phyloP scores from a whole-genome alignment of 1,140 invertebrate genomes.

The Goniozus legneri region DNA sequence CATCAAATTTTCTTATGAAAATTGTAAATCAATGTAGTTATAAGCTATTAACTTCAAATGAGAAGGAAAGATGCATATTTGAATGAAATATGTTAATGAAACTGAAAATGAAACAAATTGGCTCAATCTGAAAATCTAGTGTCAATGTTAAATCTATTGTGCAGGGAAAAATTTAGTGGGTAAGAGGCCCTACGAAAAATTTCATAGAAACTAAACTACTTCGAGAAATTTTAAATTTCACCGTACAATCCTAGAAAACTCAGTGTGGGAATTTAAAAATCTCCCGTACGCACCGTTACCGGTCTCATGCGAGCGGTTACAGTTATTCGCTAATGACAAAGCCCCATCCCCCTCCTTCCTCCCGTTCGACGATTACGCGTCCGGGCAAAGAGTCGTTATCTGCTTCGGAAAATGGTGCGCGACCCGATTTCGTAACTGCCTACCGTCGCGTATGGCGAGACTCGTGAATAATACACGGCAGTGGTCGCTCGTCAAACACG shows the following conservation, averaged over 20 bases:
- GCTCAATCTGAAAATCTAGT: no score
- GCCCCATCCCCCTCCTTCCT: no score
- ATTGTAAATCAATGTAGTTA: background rate
- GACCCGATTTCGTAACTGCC: background rate
- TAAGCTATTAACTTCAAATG: background rate
- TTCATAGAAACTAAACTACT: no score
- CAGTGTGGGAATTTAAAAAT: no score
- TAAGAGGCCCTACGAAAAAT: no score
- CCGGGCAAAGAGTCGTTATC: background rate
- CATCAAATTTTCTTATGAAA: background rate
- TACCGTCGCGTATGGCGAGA: background rate
- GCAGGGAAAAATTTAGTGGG: no score
- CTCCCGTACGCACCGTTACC: no score
- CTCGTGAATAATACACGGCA: background rate
- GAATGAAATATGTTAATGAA: background rate
- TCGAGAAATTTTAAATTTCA: no score
- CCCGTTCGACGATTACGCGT: background rate
- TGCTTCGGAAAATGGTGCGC: background rate
- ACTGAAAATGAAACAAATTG: background rate
- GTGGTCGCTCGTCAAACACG: background rate
- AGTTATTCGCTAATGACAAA: background rate
- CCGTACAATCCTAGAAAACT: no score
- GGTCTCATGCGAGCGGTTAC: background rate
- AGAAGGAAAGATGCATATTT: background rate
- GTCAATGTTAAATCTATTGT: no score